Conservation (phyloP, 2,888 invertebrate species). For the Andrena hattorfiana region DNA sequence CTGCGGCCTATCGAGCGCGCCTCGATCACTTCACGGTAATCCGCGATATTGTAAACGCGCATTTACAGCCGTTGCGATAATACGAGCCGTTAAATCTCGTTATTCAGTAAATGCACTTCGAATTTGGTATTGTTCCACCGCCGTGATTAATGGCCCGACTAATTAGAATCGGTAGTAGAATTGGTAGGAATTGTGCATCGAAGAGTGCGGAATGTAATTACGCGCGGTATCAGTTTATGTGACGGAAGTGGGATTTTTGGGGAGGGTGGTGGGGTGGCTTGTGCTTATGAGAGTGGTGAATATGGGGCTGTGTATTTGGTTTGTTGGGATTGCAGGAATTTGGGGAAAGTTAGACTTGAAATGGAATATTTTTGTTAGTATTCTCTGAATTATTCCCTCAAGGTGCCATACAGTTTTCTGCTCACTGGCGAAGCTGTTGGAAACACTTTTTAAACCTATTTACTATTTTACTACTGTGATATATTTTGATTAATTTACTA, state of each 20-base stretch:
- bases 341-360: too few species aligned
- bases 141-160: slow-evolving; percentile 41
- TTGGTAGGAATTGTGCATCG: slow-evolving; percentile 8
- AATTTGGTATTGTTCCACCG: slow-evolving; percentile 33
- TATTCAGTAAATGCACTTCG: slow-evolving; percentile 26
- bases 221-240: slow-evolving; percentile 21
- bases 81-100: slow-evolving; percentile 28
- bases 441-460: too few species aligned
- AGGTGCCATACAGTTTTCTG: too few species aligned
- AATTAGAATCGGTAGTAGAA: slow-evolving; percentile 22
- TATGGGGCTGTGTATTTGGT: too few species aligned
- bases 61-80: not conserved
- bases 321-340: not conserved
- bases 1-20: slow-evolving; percentile 2
- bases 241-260: not conserved
- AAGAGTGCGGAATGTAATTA: slow-evolving; percentile 10
- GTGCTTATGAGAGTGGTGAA: too few species aligned
- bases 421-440: too few species aligned
- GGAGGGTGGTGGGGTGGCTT: not conserved
- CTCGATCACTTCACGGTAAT: not conserved
- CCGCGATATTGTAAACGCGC: not conserved
- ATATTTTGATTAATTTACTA: too few species aligned
- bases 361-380: too few species aligned
- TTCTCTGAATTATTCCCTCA: too few species aligned
- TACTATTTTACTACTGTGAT: too few species aligned